phyloP scores from a whole-genome alignment of 2,113 vertebrate genomes.

The Struthidea cinerea region DNA sequence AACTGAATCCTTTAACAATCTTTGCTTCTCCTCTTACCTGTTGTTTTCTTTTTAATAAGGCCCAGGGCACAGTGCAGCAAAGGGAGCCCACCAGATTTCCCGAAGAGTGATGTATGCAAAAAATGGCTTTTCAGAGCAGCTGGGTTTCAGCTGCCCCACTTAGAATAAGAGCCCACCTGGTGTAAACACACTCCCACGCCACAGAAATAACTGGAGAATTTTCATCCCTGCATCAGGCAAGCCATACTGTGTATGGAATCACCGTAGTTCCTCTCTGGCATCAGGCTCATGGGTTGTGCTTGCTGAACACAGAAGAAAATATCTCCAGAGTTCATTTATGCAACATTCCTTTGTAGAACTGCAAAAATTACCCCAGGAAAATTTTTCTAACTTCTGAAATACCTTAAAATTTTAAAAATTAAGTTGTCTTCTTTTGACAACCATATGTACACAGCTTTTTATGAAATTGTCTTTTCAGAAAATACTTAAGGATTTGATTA shows the following conservation, averaged over 20 bases:
- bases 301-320: not conserved
- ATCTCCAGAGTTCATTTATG: not conserved
- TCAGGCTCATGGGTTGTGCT: not conserved
- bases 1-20: not conserved
- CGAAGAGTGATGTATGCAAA: not conserved
- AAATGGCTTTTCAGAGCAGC: not conserved
- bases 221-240: not conserved
- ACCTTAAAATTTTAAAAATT: not conserved
- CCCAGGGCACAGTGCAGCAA: not conserved
- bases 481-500: not conserved
- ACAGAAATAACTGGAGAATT: not conserved
- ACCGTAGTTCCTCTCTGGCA: not conserved
- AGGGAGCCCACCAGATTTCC: not conserved
- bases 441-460: rapidly evolving
- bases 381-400: not conserved
- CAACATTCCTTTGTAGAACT: not conserved
- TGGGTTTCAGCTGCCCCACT: not conserved
- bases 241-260: not conserved
- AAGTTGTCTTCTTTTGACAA: not conserved
- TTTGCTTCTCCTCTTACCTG: not conserved
- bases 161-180: not conserved
- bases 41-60: not conserved
- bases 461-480: not conserved
- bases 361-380: not conserved
- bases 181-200: not conserved